Evolutionary conservation across 2,797 vertebrate species (phyloP), one percentile per base, ranked within the genome.

Genomic region (Kryptolebias ocellatus): DNA sequence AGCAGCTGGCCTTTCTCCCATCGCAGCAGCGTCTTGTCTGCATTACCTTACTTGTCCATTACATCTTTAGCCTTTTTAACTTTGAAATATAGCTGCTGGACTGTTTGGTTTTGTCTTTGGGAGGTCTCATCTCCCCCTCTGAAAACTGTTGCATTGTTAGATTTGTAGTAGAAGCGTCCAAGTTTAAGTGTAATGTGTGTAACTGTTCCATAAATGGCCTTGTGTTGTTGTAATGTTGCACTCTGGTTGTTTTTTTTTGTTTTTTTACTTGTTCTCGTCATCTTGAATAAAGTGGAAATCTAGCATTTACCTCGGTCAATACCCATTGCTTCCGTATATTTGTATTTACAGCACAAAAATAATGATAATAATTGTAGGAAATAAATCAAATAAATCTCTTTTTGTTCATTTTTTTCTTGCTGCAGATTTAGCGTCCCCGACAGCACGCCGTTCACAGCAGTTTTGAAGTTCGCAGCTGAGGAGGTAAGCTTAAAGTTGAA

Each of bases 401-500:
- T 59, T 59, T 46, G 15, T 34, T 42, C 4, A 31, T 67, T 57
- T 45, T 34, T 70, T 71, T 82, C 76, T 70, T 71, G 1, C 94
- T 94, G 58, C 91, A 99, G 98, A 69, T 91, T 99, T 71, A 97
- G 96, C 56, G 98, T 99, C 60, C 98, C 98, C 17, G 97, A 99
- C 76, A 95, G 89, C 80, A 99, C 97, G 0, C 98, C 98, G 0
- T 99, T 99, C 88, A 99, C 96, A 53, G 97, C 98, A 0, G 98
- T 99, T 72, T 90, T 99, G 81, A 99, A 99, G 90, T 99, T 99
- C 92, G 98, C 97, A 57, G 97, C 98, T 17, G 98, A 99, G 89
- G 98, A 99, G 93, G 98, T 99, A 90, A 94, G 93, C 0, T 28
- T 4, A 7, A 2, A 44, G 9, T 54, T 17, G 14, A 15, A 4